These are phyloP conservation scores for Lamellibrachia luymesi DNA, from an alignment of 1,140 invertebrate genomes.

Conservation along the genomic window DNA sequence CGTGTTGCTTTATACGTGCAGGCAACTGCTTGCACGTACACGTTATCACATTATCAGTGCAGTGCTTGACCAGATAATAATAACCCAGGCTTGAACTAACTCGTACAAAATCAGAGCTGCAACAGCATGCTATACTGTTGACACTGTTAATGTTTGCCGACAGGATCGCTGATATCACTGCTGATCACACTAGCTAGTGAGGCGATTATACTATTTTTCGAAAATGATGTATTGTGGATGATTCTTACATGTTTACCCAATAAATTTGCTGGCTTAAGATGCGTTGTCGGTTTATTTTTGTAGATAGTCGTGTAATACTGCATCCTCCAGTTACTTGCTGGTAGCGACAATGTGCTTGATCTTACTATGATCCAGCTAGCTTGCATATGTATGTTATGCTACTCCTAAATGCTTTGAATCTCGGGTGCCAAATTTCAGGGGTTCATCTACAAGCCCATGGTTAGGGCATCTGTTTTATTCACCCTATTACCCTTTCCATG, in stretches of 20 bases:
- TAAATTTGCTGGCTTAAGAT: constrained; percentile 16
- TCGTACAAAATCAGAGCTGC: not conserved
- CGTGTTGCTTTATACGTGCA: not conserved
- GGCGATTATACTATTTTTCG: constrained; percentile 19
- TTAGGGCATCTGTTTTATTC: too few relatives aligned
- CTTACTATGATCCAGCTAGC: too few relatives aligned
- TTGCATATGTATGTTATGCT: too few relatives aligned
- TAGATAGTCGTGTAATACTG: not conserved
- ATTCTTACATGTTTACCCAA: constrained; percentile 21
- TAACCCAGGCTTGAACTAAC: constrained; percentile 15
- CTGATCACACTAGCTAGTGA: not conserved
- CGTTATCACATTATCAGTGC: not conserved
- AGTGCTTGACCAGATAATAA: not conserved
- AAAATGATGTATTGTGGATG: constrained; percentile 16
- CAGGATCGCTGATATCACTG: not conserved
- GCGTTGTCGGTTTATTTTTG: constrained; percentile 7
- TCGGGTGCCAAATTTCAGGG: too few relatives aligned
- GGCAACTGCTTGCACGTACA: not conserved
- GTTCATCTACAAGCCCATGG: too few relatives aligned
- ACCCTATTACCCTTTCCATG: too few relatives aligned
- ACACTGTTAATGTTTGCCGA: not conserved
- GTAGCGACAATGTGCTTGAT: not conserved
- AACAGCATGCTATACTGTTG: not conserved
- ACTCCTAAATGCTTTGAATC: too few relatives aligned
- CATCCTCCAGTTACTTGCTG: not conserved